Evolutionary conservation across 2,113 vertebrate species (phyloP), one percentile per base, ranked within the genome.

Genomic region (Hyperoodon ampullatus): DNA sequence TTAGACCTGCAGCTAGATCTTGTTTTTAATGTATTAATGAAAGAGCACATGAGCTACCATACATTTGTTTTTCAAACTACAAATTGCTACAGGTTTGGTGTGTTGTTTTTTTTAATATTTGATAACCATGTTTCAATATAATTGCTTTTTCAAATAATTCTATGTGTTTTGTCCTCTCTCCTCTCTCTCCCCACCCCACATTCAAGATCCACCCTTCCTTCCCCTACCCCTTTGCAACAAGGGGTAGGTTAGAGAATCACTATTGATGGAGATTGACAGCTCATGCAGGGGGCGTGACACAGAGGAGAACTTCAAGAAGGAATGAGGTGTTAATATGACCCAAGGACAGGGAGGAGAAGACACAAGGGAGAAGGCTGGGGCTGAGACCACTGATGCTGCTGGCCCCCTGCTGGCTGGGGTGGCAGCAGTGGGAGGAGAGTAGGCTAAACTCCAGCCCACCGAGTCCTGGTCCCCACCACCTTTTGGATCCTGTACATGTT

Each of bases 1-100:
- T 91, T 74, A 97, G 78, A 86, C 24, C 78, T 30, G 28, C 63
- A 3, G 33, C 26, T 68, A 65, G 77, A 94, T 88, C 88, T 47
- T 60, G 58, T 93, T 66, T 84, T 92, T 60, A 95, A 80, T 5
- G 1, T 74, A 77, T 78, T 96, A 94, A 96, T 90, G 89, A 96
- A 95, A 95, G 90, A 90, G 33, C 35, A 18, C 53, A 74, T 2
- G 55, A 61, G 92, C 89, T 61, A 72, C 65, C 58, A 65, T 26
- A 39, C 39, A 53, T 53, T 87, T 24, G 8, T 28, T 77, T 96
- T 84, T 63, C 60, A 81, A 68, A 86, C 77, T 86, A 91, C 88
- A 95, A 88, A 96, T 96, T 55, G 42, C 70, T 88, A 50, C n/a
- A 24, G 74, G 50, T 39, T 81, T 83, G 50, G n/a, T 39, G 13